Conservation (phyloP, 2,113 vertebrate species). For the Macquaria australasica region DNA sequence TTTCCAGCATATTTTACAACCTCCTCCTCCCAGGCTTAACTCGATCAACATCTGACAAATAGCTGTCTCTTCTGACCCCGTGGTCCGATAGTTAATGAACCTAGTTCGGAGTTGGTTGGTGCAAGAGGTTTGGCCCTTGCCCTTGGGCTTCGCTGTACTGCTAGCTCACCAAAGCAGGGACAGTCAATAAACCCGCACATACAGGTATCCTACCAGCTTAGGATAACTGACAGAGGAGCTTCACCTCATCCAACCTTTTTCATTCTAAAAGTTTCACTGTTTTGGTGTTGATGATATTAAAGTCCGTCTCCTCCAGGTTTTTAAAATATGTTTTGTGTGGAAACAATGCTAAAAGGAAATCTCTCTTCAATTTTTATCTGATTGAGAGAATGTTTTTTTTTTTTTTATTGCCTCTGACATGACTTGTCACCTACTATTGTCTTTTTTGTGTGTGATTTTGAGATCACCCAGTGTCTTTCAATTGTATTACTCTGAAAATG, state of each 20-base stretch:
- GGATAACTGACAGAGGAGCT: background rate
- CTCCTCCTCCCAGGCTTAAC: background rate
- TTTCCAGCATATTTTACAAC: background rate
- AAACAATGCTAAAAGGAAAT: background rate
- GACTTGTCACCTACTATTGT: background rate
- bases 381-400: background rate
- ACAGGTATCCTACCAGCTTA: slow-evolving; percentile 17
- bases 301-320: background rate
- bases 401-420: background rate
- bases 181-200: slow-evolving; percentile 47
- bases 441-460: background rate
- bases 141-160: slow-evolving; percentile 26
- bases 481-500: background rate
- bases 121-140: slow-evolving; percentile 48
- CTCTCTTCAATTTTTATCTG: background rate
- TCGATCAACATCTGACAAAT: slow-evolving; percentile 45
- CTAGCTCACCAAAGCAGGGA: slow-evolving; percentile 21
- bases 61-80: slow-evolving; percentile 28
- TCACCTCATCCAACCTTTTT: slow-evolving; percentile 14
- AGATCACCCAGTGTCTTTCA: background rate
- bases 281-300: background rate
- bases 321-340: slow-evolving; percentile 7
- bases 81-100: slow-evolving; percentile 54
- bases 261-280: background rate
- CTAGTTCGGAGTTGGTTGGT: slow-evolving; percentile 46